Evolutionary conservation across 2,797 vertebrate species (phyloP).

Genomic region (Monodelphis domestica): DNA sequence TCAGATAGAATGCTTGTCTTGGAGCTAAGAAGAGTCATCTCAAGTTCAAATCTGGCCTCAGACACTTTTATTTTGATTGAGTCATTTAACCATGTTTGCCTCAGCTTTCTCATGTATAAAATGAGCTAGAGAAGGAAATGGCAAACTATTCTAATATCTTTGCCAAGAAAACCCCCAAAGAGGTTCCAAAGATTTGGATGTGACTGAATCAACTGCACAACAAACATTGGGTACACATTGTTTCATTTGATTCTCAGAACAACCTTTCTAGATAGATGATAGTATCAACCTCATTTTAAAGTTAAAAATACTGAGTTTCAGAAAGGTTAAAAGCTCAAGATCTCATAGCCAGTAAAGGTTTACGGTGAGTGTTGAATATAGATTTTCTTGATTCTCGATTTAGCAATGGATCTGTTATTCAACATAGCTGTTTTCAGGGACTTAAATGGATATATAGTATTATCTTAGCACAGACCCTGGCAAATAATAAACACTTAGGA

Average conservation of each 20-base stretch:
- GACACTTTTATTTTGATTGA: neutral
- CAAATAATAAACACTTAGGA: neutral
- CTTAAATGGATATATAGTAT: neutral
- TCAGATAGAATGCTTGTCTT: neutral
- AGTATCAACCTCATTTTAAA: neutral
- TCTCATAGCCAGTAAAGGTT: neutral
- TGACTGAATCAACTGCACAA: neutral
- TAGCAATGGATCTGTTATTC: neutral
- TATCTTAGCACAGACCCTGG: neutral
- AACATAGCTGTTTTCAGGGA: neutral
- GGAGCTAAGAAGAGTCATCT: neutral
- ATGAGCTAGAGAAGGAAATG: neutral
- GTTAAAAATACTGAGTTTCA: neutral
- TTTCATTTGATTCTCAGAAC: neutral
- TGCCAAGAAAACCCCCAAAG: neutral
- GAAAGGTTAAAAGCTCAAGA: neutral
- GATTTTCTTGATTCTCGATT: neutral
- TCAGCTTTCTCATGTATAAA: neutral
- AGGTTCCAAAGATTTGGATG: neutral
- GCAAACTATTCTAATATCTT: neutral
- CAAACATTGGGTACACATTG: neutral
- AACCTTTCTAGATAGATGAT: neutral
- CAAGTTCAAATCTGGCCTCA: neutral
- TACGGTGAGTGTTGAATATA: neutral
- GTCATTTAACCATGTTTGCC: neutral